phyloP scores from a whole-genome alignment of 2,113 vertebrate species.

The Ochotona princeps region DNA sequence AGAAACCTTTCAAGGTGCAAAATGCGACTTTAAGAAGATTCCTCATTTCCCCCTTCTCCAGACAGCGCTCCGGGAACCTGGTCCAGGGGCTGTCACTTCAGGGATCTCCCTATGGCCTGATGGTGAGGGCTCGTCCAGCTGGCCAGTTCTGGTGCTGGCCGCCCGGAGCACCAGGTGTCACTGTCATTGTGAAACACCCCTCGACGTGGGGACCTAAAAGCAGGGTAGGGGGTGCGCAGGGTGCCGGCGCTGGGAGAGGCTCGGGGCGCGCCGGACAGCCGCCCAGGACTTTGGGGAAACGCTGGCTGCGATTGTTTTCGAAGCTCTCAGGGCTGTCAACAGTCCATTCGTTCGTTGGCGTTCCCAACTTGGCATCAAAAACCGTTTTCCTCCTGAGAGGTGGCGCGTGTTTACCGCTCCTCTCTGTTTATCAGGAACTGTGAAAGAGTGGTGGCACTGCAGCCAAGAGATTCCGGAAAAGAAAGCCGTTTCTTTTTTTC shows the following conservation, averaged over 20 bases:
- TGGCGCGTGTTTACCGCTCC: slow-evolving; percentile 59
- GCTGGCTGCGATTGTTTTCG: neutral
- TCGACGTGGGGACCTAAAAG: neutral
- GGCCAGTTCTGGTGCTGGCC: neutral
- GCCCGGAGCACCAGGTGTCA: neutral
- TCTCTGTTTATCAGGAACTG: neutral
- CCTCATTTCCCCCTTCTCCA: neutral
- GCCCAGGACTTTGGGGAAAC: neutral
- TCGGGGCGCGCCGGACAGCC: neutral
- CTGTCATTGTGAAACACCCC: slow-evolving; percentile 58
- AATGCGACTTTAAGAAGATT: neutral
- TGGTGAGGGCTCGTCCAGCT: neutral
- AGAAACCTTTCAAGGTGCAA: neutral
- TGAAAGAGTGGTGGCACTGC: neutral
- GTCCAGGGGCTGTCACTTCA: neutral
- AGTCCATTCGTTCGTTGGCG: neutral
- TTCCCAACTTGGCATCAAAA: slow-evolving; percentile 12
- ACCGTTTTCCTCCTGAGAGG: neutral
- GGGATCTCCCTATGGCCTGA: too few species aligned
- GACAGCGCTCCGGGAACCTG: too few species aligned
- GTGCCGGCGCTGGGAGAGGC: neutral
- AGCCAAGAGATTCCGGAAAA: slow-evolving; percentile 43
- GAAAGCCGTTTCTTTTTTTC: neutral
- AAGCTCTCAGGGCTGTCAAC: neutral
- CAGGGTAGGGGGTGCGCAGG: neutral